These are phyloP conservation scores for Argyresthia albistria DNA, from an alignment of 2,888 invertebrate genomes.

Conservation along the genomic window DNA sequence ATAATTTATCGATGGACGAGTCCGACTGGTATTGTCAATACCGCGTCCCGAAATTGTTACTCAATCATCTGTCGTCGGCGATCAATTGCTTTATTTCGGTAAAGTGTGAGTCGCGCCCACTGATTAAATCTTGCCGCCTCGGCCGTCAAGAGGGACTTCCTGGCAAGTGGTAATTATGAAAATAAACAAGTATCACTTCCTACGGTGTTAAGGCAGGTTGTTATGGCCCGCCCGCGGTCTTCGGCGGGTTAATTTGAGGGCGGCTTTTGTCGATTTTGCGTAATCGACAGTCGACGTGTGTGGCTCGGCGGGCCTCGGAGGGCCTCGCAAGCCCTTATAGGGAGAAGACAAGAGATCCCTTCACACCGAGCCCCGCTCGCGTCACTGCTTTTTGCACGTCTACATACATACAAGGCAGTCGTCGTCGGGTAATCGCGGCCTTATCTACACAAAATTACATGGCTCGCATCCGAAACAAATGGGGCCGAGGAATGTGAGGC, in stretches of 20 bases:
- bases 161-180: constrained; percentile 51
- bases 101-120: constrained; percentile 29
- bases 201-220: constrained; percentile 43
- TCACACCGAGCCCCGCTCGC: constrained; percentile 1
- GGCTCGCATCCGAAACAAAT: constrained; percentile 16
- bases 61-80: constrained; percentile 15
- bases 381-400: constrained; percentile 8
- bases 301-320: constrained; percentile 21
- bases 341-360: constrained; percentile 23
- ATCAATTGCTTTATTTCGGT: constrained; percentile 51
- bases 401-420: constrained; percentile 14
- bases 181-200: constrained; percentile 70
- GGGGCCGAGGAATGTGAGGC: constrained; percentile 8
- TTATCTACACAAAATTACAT: constrained; percentile 29
- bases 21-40: not conserved
- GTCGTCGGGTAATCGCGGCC: constrained; percentile 22
- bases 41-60: constrained; percentile 15
- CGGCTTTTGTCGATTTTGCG: constrained; percentile 43
- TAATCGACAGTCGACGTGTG: constrained; percentile 50
- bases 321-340: constrained; percentile 27
- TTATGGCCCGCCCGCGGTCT: constrained; percentile 30
- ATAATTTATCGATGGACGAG: not conserved
- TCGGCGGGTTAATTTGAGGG: constrained; percentile 46
- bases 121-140: constrained; percentile 22
- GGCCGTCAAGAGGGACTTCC: constrained; percentile 33